Conservation (phyloP, 1,140 invertebrate genomes). For the Maniola jurtina region DNA sequence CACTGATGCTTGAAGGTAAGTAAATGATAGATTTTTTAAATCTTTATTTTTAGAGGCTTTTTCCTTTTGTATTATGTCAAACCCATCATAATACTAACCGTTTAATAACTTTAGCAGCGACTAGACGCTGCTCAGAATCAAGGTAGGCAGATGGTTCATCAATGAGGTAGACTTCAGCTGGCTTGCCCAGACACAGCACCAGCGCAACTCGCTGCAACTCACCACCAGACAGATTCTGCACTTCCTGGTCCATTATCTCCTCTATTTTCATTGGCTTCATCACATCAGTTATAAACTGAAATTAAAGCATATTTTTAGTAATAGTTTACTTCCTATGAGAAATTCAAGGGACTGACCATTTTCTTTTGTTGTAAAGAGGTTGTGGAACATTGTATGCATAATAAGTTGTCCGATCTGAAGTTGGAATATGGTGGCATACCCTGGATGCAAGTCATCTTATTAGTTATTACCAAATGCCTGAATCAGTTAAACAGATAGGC, state of each 20-base stretch:
- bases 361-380: too few relatives aligned
- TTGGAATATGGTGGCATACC: too few relatives aligned
- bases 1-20: too few relatives aligned
- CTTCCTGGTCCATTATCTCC: constrained; percentile 98
- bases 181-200: constrained; percentile 97
- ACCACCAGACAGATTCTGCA: constrained; percentile 99
- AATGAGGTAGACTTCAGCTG: constrained; percentile 99
- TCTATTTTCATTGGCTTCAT: constrained; percentile 99
- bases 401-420: too few relatives aligned
- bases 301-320: constrained; percentile 2
- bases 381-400: too few relatives aligned
- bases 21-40: too few relatives aligned
- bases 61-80: background rate
- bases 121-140: constrained; percentile 99
- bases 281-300: constrained; percentile 97
- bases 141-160: constrained; percentile 99
- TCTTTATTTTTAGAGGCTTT: too few relatives aligned
- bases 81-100: constrained; percentile 79
- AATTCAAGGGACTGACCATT: too few relatives aligned
- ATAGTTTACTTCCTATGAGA: too few relatives aligned
- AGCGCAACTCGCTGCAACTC: constrained; percentile 98
- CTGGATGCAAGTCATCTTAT: too few relatives aligned
- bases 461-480: too few relatives aligned
- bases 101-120: constrained; percentile 99
- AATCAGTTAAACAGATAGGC: too few relatives aligned